Base-by-base conservation (phyloP, 2,113 vertebrate genomes). In the Pitta sordida region DNA sequence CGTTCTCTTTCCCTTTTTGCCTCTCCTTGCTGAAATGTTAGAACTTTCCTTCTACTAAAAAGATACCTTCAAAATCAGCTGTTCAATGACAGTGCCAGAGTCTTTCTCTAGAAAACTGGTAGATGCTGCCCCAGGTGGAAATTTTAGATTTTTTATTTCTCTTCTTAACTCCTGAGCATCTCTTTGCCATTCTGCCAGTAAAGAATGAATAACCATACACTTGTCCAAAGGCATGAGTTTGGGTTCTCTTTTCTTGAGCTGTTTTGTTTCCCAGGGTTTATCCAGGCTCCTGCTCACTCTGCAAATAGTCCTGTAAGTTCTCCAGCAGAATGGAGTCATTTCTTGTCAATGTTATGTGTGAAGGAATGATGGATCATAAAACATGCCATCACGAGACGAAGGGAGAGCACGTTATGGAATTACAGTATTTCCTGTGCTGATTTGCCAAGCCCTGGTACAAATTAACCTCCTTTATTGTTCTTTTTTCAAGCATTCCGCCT, bases 391-490 rank as follows among this genome's bases (percentile, higher is more conserved):
- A 3, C 4, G 78, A 76, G 71, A 53, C 4, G 48, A 88, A 55
- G 27, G 53, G 48, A 62, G 69, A 59, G 52, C 5, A 6, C 8
- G 1, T 77, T 85, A 56, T 13, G 69, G 81, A 96, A 88, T 84
- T 65, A 94, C 64, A 91, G 89, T 68, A 83, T 91, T 94, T 95
- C 92, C 95, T 91, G 63, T 82, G 62, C 86, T 55, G 49, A 80
- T 86, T n/a, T 95, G 83, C 89, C 87, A 94, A 86, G 49, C 86
- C 69, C 65, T 78, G 70, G 29, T 86, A 93, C 5, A 2, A 96
- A 92, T 95, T 96, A 95, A 96, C 90, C 96, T 95, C 75, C 83
- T 93, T 83, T 83, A 95, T 95, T 96, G 94, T 96, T 94, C 91
- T 96, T 95, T 95, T 96, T 93, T 91, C 81, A 81, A 88, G 92